Percentiles rank a stretch among this genome's conserved stretches.
phyloP scores from a whole-genome alignment of 2,888 invertebrate genomes.

The Allacma fusca region DNA sequence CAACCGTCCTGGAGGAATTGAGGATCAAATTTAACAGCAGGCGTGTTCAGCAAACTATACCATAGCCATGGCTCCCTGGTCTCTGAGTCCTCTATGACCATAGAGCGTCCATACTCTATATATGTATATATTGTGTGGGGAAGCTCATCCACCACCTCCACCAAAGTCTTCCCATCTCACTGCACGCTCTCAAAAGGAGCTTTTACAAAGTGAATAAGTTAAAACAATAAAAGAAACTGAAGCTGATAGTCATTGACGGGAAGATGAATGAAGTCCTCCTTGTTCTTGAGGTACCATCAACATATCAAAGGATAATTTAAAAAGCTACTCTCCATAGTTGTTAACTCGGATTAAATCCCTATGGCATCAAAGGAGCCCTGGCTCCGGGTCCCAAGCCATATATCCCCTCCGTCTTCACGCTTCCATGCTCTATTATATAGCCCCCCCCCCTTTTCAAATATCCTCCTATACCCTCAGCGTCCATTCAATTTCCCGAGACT shows the following conservation, averaged over 20 bases:
- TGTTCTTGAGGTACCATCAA: background rate
- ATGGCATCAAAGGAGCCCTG: background rate
- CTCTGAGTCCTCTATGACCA: background rate
- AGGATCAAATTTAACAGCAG: constrained; percentile 29
- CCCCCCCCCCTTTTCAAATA: too few species aligned
- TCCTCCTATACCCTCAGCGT: too few species aligned
- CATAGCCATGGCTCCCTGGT: too few species aligned
- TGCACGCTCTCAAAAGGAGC: background rate
- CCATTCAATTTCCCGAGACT: too few species aligned
- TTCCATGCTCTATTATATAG: too few species aligned
- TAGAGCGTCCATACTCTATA: too few species aligned
- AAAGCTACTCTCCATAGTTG: constrained; percentile 13
- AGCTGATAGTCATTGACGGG: constrained; percentile 8
- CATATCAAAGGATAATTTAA: background rate
- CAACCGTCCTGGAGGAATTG: constrained; percentile 13
- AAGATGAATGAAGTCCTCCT: background rate
- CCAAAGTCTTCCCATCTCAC: background rate
- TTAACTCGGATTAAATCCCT: constrained; percentile 22
- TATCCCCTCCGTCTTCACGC: too few species aligned
- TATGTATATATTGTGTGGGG: background rate
- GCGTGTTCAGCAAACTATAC: background rate
- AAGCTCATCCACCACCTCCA: background rate
- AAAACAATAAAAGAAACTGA: constrained; percentile 16
- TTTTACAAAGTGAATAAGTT: constrained; percentile 3
- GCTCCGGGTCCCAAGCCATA: background rate